Conservation (phyloP, 2,888 invertebrate genomes). For the Xylota segnis region DNA sequence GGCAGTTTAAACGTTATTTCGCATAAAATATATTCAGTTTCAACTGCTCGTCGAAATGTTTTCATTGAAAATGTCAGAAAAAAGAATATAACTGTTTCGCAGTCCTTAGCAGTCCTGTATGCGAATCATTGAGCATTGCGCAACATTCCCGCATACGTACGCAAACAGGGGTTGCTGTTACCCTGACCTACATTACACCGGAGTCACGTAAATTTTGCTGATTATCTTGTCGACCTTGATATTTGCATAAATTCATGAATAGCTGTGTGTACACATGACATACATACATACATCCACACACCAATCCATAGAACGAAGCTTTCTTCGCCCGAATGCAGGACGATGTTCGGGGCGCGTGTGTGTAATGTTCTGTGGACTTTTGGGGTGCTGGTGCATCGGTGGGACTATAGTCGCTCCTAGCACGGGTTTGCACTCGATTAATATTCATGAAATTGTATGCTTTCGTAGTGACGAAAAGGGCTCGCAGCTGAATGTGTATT, state of each 20-base stretch:
- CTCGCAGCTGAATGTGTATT: slow-evolving; percentile 21
- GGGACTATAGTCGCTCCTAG: slow-evolving; percentile 5
- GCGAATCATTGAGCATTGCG: slow-evolving; percentile 18
- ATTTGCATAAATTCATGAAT: slow-evolving; percentile 67
- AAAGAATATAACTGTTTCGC: slow-evolving; percentile 4
- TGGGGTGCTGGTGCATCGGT: slow-evolving; percentile 46
- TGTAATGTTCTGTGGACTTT: background rate
- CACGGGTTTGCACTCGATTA: slow-evolving; percentile 60
- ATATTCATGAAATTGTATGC: slow-evolving; percentile 65
- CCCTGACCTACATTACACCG: slow-evolving; percentile 70
- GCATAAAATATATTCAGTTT: background rate
- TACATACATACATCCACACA: background rate
- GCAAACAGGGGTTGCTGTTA: slow-evolving; percentile 37
- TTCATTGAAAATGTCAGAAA: background rate
- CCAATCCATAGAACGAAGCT: background rate
- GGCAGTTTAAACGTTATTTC: background rate
- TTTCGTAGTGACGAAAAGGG: slow-evolving; percentile 12
- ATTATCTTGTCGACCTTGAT: slow-evolving; percentile 73
- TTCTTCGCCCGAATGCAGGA: slow-evolving; percentile 10
- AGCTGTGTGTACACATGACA: slow-evolving; percentile 33
- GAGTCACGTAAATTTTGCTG: slow-evolving; percentile 67
- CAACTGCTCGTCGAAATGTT: background rate
- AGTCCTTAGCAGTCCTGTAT: background rate
- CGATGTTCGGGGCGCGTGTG: background rate
- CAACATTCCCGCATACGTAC: slow-evolving; percentile 41